These are phyloP conservation scores for Philonicus albiceps DNA, from an alignment of 2,888 invertebrate species.

Conservation along the genomic window DNA sequence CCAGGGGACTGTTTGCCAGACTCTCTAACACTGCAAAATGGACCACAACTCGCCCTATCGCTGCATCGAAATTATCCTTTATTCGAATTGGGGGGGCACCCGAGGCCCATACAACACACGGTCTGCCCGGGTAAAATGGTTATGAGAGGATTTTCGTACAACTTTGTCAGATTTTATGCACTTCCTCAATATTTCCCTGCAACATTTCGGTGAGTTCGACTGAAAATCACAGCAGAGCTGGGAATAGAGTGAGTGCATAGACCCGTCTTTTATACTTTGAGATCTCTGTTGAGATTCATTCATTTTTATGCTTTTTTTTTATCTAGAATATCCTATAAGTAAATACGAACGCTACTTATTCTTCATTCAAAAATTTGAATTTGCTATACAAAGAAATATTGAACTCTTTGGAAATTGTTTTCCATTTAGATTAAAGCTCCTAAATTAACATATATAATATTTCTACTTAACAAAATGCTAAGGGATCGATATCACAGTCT, in stretches of 20 bases:
- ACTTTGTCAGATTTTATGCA: neutral
- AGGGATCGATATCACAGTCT: no score
- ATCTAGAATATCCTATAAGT: neutral
- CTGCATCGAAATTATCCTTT: constrained; percentile 12
- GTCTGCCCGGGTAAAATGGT: neutral
- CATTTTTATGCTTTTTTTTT: neutral
- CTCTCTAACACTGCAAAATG: constrained; percentile 2
- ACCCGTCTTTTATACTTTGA: neutral
- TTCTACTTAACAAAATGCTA: no score
- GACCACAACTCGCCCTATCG: neutral
- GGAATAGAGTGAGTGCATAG: neutral
- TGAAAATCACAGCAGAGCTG: neutral
- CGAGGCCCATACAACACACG: neutral
- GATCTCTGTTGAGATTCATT: neutral
- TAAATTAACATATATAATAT: no score
- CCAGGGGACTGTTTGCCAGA: constrained; percentile 13
- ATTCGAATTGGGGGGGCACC: constrained; percentile 15
- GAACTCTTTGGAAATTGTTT: no score
- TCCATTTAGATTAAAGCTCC: no score
- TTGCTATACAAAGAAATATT: neutral
- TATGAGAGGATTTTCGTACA: neutral
- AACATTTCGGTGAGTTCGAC: neutral
- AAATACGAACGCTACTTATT: neutral
- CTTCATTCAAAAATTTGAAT: neutral
- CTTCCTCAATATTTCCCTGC: neutral